Evolutionary conservation across 2,113 vertebrate genomes (phyloP).

Genomic region (Chauna torquata): DNA sequence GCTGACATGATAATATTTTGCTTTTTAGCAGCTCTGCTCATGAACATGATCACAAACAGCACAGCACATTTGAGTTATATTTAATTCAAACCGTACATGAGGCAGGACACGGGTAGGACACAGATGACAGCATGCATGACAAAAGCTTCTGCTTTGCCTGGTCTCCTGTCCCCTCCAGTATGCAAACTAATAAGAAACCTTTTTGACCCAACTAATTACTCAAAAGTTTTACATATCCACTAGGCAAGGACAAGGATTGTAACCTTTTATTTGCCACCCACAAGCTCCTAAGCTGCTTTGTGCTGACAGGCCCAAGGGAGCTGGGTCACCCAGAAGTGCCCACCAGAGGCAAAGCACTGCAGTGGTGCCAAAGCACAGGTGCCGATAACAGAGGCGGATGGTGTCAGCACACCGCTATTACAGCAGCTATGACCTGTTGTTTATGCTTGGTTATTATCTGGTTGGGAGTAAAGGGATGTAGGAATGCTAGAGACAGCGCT

Average conservation of each 20-base stretch:
- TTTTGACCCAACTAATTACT: neutral
- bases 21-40: neutral
- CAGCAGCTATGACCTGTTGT: neutral
- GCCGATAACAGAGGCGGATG: neutral
- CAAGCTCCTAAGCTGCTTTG: neutral
- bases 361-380: accelerated
- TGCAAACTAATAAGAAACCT: neutral
- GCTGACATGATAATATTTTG: neutral
- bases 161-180: neutral
- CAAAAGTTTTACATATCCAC: neutral
- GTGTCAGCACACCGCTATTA: neutral
- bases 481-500: neutral
- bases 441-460: neutral
- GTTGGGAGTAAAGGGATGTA: neutral
- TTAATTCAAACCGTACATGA: neutral
- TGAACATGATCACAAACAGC: neutral
- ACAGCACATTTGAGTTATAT: neutral
- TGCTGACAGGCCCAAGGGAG: neutral
- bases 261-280: neutral
- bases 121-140: neutral
- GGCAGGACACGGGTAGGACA: neutral
- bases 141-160: neutral
- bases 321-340: neutral
- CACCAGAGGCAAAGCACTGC: neutral
- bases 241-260: neutral